Conservation (phyloP, 2,113 vertebrate genomes). For the Numida meleagris region DNA sequence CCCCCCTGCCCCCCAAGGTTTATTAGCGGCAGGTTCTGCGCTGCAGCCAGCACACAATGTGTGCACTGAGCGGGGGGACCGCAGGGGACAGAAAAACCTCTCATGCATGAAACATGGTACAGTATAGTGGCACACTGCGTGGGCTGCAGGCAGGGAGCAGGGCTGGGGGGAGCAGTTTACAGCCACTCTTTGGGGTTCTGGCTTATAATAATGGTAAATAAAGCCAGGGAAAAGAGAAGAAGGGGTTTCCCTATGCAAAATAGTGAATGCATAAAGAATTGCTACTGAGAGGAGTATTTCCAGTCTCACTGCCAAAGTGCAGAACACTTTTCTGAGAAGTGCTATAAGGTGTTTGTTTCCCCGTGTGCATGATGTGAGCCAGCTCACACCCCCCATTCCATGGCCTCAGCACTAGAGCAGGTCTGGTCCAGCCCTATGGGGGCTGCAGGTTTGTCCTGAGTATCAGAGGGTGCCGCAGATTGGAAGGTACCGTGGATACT, state of each 20-base stretch:
- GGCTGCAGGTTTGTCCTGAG: not conserved
- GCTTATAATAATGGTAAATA: not conserved
- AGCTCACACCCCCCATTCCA: rapidly evolving
- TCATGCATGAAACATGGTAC: not conserved
- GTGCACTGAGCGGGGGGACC: not conserved
- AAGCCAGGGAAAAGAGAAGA: not conserved
- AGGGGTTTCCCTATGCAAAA: not conserved
- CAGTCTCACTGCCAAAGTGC: not conserved
- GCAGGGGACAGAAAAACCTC: not conserved
- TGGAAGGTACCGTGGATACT: not conserved
- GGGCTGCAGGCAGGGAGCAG: not conserved
- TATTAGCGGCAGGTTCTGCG: not conserved
- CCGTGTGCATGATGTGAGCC: not conserved
- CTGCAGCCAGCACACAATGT: not conserved
- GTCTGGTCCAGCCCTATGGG: rapidly evolving
- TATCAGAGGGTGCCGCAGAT: rapidly evolving
- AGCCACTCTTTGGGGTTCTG: not conserved
- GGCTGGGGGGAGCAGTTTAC: not conserved
- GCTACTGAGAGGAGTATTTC: not conserved
- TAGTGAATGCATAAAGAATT: rapidly evolving
- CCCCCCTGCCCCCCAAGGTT: not conserved
- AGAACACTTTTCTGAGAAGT: not conserved
- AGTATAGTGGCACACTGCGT: not conserved
- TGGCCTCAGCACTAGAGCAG: not conserved
- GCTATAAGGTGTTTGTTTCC: not conserved